Base-by-base conservation (phyloP, 2,797 vertebrate species). In the Pseudopleuronectes americanus region DNA sequence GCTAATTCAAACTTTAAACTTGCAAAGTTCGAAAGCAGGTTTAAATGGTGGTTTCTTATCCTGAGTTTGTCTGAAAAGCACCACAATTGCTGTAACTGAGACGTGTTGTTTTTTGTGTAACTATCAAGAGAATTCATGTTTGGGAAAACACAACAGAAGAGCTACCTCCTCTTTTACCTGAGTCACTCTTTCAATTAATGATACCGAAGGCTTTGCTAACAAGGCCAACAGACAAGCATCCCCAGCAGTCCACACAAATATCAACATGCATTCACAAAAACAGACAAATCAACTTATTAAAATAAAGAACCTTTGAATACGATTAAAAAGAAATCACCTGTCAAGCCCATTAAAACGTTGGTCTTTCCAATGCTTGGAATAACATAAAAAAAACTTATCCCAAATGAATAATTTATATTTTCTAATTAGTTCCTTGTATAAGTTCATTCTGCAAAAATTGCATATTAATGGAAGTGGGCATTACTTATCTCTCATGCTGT, bases 81-180 rank as follows among this genome's bases (percentile, higher is more conserved):
- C 33, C 1, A 23, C n/a, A 6, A 26, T 13, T 52, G 24, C 36
- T 60, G 26, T 9, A 43, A 63, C 24, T 63, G 47, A 55, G 54
- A 17, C 38, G 13, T 63, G 48, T 8, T 77, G 22, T 58, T 45
- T 4, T 47, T 4, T 43, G 1, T 48, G 17, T n/a, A 5, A 62
- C 36, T 54, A 45, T 16, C 14, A 57, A 54, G 28, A 57, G 16
- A 68, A 45, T 13, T 38, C 36, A 38, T 38, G 36, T 62, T 68
- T 16, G 10, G 43, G 57, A 56, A 56, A 31, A 62, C 12, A 68
- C 63, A 48, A 31, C 51, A 49, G 68, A 67, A 67, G 19, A 71
- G 53, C 81, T 86, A 79, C 81, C 80, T 86, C 75, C 67, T 62
- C 8, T 60, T 73, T 66, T 48, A 68, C 22, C 47, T 33, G 24